These are phyloP conservation scores for Ganaspis brasiliensis DNA, from an alignment of 2,888 invertebrate species.

Conservation along the genomic window DNA sequence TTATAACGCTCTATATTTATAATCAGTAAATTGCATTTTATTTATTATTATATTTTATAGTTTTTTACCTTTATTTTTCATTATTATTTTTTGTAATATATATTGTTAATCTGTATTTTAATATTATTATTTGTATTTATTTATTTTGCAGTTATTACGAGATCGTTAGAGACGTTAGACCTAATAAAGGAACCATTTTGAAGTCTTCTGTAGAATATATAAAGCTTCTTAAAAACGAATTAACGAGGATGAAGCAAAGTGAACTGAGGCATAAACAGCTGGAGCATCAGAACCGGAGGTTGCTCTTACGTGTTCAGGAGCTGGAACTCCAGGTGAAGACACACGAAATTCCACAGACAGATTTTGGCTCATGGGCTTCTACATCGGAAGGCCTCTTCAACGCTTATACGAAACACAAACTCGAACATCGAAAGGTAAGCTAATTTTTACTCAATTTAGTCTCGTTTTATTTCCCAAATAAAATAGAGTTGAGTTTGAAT, in stretches of 20 bases:
- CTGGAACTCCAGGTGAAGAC: conserved; percentile 89
- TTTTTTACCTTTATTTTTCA: too few relatives aligned
- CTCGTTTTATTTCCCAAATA: background rate
- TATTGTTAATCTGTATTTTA: too few relatives aligned
- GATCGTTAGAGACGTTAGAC: conserved; percentile 92
- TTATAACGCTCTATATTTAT: too few relatives aligned
- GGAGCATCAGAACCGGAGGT: conserved; percentile 91
- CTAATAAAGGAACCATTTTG: conserved; percentile 98
- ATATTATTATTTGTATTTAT: background rate
- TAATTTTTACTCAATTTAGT: background rate
- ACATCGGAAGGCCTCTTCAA: conserved; percentile 73
- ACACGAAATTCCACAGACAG: conserved; percentile 87
- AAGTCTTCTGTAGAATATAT: conserved; percentile 99
- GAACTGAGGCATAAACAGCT: conserved; percentile 90
- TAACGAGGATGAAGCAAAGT: conserved; percentile 88
- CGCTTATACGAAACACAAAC: conserved; percentile 71
- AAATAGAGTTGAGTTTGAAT: too few relatives aligned
- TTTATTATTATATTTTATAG: too few relatives aligned
- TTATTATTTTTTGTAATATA: too few relatives aligned
- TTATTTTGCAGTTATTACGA: conserved; percentile 87
- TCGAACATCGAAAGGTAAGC: conserved; percentile 74
- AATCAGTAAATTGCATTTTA: too few relatives aligned
- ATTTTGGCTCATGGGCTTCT: conserved; percentile 80
- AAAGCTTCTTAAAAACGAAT: conserved; percentile 89
- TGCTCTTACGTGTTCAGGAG: conserved; percentile 91